phyloP scores from a whole-genome alignment of 2,888 invertebrate species.

The Aporophyla nigra region DNA sequence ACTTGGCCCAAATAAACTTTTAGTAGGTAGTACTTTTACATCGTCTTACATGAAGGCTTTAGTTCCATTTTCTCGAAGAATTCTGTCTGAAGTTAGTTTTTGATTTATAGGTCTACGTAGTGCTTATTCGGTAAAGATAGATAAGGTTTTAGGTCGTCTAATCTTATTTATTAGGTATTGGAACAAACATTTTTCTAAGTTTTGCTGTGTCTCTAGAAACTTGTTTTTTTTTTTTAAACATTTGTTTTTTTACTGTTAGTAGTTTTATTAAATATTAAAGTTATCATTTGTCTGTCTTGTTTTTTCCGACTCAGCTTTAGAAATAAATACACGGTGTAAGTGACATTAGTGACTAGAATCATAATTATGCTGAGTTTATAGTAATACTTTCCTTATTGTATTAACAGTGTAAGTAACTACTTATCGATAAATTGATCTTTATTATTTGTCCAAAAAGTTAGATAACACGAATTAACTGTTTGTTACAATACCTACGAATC shows the following conservation, averaged over 20 bases:
- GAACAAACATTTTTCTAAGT: background rate
- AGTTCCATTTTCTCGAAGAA: constrained; percentile 37
- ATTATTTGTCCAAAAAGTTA: too few species aligned
- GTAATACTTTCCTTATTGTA: background rate
- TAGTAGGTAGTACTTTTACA: constrained; percentile 30
- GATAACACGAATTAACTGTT: background rate
- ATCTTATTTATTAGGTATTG: constrained; percentile 12
- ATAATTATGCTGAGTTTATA: background rate
- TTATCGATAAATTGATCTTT: too few species aligned
- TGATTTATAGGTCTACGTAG: constrained; percentile 25
- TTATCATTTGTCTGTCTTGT: background rate
- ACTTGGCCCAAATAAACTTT: constrained; percentile 49
- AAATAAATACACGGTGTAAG: background rate
- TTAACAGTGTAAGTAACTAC: too few species aligned
- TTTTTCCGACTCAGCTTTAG: background rate
- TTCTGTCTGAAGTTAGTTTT: constrained; percentile 22
- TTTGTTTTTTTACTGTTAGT: background rate
- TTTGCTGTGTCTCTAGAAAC: too few species aligned
- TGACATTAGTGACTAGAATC: too few species aligned
- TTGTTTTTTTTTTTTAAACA: background rate
- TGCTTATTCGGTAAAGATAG: background rate
- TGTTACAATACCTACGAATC: background rate
- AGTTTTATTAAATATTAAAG: background rate
- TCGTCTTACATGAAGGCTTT: constrained; percentile 15
- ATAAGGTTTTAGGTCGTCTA: background rate